phyloP scores from a whole-genome alignment of 2,797 vertebrate species.

The Apodemus agrarius region DNA sequence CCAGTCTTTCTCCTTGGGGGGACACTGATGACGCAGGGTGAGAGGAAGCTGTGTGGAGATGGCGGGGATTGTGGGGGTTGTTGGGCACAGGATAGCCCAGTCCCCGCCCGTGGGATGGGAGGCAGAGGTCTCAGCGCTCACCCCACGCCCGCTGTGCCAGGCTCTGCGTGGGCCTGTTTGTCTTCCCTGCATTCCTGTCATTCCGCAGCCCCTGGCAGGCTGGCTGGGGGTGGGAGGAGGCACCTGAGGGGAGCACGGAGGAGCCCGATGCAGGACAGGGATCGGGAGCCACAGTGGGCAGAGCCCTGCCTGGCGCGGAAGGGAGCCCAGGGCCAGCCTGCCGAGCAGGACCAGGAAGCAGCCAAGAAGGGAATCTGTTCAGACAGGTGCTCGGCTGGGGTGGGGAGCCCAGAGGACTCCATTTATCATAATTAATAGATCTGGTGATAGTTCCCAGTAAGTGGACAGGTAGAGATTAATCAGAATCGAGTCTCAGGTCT shows the following conservation, averaged over 20 bases:
- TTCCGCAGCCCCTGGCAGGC: constrained; percentile 66
- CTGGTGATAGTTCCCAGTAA: constrained; percentile 46
- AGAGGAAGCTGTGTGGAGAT: background rate
- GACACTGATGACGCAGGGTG: fast-evolving
- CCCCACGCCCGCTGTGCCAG: constrained; percentile 66
- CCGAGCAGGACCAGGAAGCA: background rate
- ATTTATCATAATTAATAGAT: constrained; percentile 30
- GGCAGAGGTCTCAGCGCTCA: background rate
- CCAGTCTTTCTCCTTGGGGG: background rate
- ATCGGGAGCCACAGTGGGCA: background rate
- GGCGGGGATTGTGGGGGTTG: background rate
- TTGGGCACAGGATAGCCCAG: background rate
- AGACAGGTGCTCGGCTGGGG: constrained; percentile 41
- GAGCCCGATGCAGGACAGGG: background rate
- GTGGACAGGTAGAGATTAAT: background rate
- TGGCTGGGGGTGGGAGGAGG: background rate
- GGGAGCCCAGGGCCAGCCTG: background rate
- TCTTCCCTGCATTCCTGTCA: constrained; percentile 71
- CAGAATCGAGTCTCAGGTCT: background rate
- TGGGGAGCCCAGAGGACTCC: background rate
- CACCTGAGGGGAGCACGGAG: background rate
- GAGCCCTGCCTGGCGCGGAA: too few relatives aligned
- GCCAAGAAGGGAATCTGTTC: background rate
- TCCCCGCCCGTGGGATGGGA: background rate
- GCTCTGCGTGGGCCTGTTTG: constrained; percentile 60